Evolutionary conservation across 2,888 invertebrate genomes (phyloP).

Genomic region (Spodoptera littoralis): DNA sequence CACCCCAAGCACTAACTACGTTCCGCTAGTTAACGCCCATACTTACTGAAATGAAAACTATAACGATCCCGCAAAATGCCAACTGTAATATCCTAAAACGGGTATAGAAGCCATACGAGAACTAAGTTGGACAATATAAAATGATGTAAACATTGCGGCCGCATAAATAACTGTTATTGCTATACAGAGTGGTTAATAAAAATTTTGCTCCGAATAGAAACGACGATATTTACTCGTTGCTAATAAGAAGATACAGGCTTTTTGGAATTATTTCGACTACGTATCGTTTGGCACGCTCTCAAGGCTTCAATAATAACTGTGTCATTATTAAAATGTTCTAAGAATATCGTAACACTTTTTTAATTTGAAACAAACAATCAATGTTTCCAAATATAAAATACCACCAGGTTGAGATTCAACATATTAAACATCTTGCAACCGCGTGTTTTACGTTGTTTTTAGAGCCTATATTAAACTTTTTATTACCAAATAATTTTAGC

Average conservation of each 20-base stretch:
- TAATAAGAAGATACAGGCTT: slow-evolving; percentile 26
- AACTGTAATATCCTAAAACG: slow-evolving; percentile 64
- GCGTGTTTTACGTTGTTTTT: background rate
- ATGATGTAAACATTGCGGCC: slow-evolving; percentile 43
- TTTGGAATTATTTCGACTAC: slow-evolving; percentile 9
- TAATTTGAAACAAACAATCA: too few relatives aligned
- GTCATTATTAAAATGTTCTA: too few relatives aligned
- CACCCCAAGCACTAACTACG: slow-evolving; percentile 62
- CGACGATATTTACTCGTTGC: slow-evolving; percentile 28
- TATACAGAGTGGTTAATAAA: slow-evolving; percentile 26
- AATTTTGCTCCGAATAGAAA: slow-evolving; percentile 40
- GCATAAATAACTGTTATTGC: slow-evolving; percentile 47
- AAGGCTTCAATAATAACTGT: background rate
- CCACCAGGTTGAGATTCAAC: too few relatives aligned
- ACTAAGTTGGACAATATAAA: slow-evolving; percentile 38
- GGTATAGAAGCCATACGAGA: slow-evolving; percentile 34
- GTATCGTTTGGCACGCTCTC: too few relatives aligned
- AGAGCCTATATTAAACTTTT: too few relatives aligned
- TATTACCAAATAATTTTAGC: background rate
- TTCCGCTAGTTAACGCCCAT: slow-evolving; percentile 59
- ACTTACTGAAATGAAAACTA: slow-evolving; percentile 80
- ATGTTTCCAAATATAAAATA: too few relatives aligned
- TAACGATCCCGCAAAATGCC: slow-evolving; percentile 67
- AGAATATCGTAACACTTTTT: too few relatives aligned
- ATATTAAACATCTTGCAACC: background rate